A percentile compares a stretch with the other conserved stretches of the same genome.
Conservation (phyloP, 2,797 vertebrate genomes). For the Notolepis coatsorum region DNA sequence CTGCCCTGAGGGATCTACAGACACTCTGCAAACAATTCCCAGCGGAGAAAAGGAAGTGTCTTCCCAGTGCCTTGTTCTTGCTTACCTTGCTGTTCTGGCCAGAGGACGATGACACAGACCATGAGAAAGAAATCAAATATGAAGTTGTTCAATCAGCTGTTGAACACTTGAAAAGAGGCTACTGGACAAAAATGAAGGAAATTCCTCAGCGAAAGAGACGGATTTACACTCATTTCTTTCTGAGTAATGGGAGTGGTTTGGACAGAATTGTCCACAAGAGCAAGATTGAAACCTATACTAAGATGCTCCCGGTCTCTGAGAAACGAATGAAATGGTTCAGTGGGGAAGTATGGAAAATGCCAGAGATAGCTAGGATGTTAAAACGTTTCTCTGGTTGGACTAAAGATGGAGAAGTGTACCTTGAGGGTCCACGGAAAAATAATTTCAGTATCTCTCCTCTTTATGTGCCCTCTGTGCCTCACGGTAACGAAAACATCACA, state of each 20-base stretch:
- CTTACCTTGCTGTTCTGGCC: conserved; percentile 87
- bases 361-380: conserved; percentile 62
- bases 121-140: conserved; percentile 71
- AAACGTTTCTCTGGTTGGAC: conserved; percentile 85
- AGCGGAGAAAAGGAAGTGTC: conserved; percentile 66
- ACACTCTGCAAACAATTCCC: conserved; percentile 74
- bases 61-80: conserved; percentile 79
- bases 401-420: conserved; percentile 80
- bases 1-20: conserved; percentile 69
- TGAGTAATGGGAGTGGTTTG: conserved; percentile 75
- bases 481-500: conserved; percentile 85
- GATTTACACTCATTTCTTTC: conserved; percentile 83
- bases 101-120: conserved; percentile 76
- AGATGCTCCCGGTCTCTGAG: conserved; percentile 53
- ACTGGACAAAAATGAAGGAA: conserved; percentile 79
- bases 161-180: conserved; percentile 71
- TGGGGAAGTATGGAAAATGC: conserved; percentile 72
- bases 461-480: conserved; percentile 76
- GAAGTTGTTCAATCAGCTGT: conserved; percentile 75
- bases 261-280: conserved; percentile 76
- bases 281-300: conserved; percentile 65
- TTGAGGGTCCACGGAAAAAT: conserved; percentile 70
- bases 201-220: conserved; percentile 79
- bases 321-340: conserved; percentile 73
- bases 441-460: conserved; percentile 76